A percentile compares a stretch with the other conserved stretches of the same genome.
Evolutionary conservation across 2,797 vertebrate species (phyloP).

Genomic region (Paedocypris micromegethes): DNA sequence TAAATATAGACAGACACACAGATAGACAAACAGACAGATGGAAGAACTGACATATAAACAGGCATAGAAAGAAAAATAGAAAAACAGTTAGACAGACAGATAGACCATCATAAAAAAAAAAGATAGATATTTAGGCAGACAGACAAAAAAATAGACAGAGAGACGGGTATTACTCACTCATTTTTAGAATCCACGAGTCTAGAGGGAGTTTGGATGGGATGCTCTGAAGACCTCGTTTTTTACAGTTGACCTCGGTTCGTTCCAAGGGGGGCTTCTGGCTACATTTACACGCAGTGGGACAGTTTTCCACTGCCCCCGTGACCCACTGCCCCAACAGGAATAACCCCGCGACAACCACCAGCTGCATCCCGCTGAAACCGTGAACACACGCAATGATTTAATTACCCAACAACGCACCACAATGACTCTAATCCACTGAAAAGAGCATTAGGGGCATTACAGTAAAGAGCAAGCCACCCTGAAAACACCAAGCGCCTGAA

Average conservation of each 20-base stretch:
- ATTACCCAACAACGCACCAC: conserved; percentile 20
- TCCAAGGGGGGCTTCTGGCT: conserved; percentile 53
- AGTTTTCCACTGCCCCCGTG: conserved; percentile 51
- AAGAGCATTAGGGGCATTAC: conserved; percentile 27
- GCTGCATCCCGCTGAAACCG: conserved; percentile 44
- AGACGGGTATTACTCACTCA: conserved; percentile 54
- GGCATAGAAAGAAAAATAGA: too few species aligned
- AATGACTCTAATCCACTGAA: conserved; percentile 40
- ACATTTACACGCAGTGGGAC: conserved; percentile 65
- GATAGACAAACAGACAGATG: too few species aligned
- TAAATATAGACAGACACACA: too few species aligned
- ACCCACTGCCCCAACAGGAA: conserved; percentile 36
- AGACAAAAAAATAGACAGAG: too few species aligned
- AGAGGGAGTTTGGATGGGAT: conserved; percentile 63
- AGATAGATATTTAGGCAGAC: too few species aligned
- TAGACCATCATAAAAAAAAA: too few species aligned
- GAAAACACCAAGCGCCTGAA: conserved; percentile 3
- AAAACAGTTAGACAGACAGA: too few species aligned
- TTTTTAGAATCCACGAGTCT: conserved; percentile 69
- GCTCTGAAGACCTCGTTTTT: conserved; percentile 56
- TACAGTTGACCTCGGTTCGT: conserved; percentile 69
- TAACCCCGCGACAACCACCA: conserved; percentile 11
- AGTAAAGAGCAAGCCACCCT: conserved; percentile 1
- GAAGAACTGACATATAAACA: too few species aligned
- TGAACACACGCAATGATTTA: conserved; percentile 24